phyloP scores from a whole-genome alignment of 2,888 invertebrate species.

The Erpobdella octoculata region DNA sequence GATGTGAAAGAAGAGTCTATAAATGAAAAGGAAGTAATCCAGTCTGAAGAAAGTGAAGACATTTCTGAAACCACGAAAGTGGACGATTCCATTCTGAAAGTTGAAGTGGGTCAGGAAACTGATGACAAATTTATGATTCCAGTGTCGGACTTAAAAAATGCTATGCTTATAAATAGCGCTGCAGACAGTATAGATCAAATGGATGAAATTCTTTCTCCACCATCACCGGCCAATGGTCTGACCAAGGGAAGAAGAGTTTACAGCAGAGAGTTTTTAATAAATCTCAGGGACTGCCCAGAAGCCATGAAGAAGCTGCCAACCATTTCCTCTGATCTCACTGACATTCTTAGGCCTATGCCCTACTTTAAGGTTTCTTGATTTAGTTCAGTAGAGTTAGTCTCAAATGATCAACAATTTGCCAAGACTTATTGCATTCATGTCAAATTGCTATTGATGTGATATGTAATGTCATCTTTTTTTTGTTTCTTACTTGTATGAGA shows the following conservation, averaged over 20 bases:
- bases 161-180: too few relatives aligned
- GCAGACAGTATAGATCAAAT: too few relatives aligned
- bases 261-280: constrained; percentile 21
- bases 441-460: not conserved
- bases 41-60: too few relatives aligned
- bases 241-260: constrained; percentile 9
- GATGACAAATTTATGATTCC: too few relatives aligned
- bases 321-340: constrained; percentile 13
- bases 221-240: not conserved
- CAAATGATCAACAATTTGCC: not conserved
- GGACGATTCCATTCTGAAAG: too few relatives aligned
- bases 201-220: not conserved
- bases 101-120: too few relatives aligned
- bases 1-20: too few relatives aligned
- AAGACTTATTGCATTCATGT: not conserved
- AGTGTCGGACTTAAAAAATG: too few relatives aligned
- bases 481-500: not conserved
- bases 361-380: not conserved
- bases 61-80: too few relatives aligned
- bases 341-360: constrained; percentile 10
- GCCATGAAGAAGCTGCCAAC: not conserved
- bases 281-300: constrained; percentile 13
- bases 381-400: too few relatives aligned
- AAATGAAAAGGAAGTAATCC: too few relatives aligned
- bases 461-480: not conserved